These are phyloP conservation scores for Kuschelorhynchus macadamiae DNA, from an alignment of 2,888 invertebrate species.

Conservation along the genomic window DNA sequence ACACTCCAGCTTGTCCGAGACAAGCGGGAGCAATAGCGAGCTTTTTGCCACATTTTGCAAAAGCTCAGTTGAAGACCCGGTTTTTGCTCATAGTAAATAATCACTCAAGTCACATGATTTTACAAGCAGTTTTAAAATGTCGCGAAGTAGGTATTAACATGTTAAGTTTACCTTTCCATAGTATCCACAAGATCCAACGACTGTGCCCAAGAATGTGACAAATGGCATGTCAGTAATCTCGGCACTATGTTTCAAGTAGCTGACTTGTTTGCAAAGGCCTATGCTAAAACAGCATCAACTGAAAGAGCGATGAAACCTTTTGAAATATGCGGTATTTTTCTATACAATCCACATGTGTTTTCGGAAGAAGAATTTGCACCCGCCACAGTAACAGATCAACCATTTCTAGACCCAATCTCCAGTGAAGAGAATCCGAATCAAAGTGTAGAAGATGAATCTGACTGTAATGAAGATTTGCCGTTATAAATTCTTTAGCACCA, in stretches of 20 bases:
- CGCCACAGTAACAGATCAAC: conserved; percentile 30
- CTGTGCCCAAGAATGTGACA: conserved; percentile 15
- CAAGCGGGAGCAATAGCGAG: neutral
- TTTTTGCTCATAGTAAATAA: conserved; percentile 19
- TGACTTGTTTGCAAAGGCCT: conserved; percentile 21
- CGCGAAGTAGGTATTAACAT: conserved; percentile 10
- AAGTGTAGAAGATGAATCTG: conserved; percentile 15
- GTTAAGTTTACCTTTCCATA: conserved; percentile 14
- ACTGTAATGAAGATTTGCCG: neutral
- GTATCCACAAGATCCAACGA: conserved; percentile 7
- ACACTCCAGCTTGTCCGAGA: conserved; percentile 1
- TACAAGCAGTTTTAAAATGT: neutral
- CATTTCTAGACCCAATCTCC: conserved; percentile 17
- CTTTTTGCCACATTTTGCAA: neutral
- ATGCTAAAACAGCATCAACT: neutral
- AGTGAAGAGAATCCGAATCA: conserved; percentile 20
- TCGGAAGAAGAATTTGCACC: conserved; percentile 33
- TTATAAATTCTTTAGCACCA: neutral
- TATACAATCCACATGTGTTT: conserved; percentile 32
- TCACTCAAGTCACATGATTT: conserved; percentile 16
- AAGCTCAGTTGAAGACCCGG: conserved; percentile 14
- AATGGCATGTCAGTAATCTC: conserved; percentile 7
- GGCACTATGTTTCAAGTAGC: conserved; percentile 24
- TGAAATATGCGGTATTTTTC: conserved; percentile 24
- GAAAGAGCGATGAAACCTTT: conserved; percentile 22